Conservation (phyloP, 1,140 invertebrate genomes). For the Globodera ellingtonae region DNA sequence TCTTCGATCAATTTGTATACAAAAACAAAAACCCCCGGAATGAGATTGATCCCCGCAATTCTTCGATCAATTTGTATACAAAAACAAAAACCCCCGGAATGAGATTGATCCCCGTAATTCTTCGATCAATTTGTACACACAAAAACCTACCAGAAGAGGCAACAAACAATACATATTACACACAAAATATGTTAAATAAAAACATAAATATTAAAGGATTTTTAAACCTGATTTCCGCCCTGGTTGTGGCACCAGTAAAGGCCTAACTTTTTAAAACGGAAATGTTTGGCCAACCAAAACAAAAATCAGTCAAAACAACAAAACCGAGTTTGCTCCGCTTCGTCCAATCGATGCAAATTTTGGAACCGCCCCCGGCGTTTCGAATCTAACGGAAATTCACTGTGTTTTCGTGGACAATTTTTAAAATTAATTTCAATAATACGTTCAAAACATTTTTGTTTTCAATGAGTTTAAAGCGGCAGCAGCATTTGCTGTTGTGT, state of each 20-base stretch:
- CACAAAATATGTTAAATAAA: not conserved
- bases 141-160: constrained; percentile 27
- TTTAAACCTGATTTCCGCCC: constrained; percentile 88
- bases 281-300: too few species aligned
- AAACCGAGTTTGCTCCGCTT: constrained; percentile 25
- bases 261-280: constrained; percentile 67
- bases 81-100: too few species aligned
- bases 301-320: not conserved
- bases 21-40: too few species aligned
- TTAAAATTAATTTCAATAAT: too few species aligned
- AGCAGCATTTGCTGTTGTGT: constrained; percentile 20
- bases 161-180: not conserved
- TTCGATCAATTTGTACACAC: not conserved
- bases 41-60: not conserved
- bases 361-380: constrained; percentile 63
- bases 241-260: constrained; percentile 93
- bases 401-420: not conserved
- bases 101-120: not conserved
- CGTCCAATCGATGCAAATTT: constrained; percentile 62
- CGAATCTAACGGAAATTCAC: constrained; percentile 51
- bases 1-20: too few species aligned
- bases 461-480: constrained; percentile 19
- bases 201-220: not conserved
- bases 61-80: not conserved
- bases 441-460: constrained; percentile 29